Conservation (phyloP, 2,888 invertebrate genomes). For the Brachypalpus laphriformis region DNA sequence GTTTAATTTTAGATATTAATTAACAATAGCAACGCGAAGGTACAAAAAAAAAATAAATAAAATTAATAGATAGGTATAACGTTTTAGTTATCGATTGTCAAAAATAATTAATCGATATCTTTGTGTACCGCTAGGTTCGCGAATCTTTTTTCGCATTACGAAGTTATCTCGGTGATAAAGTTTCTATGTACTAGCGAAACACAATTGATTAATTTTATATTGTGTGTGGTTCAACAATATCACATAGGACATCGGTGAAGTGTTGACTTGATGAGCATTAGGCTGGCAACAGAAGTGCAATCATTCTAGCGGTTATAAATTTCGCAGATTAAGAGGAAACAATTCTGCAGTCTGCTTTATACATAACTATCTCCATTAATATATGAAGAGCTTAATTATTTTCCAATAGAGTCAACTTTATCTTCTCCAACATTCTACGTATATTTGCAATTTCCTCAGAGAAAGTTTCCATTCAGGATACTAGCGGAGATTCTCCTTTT, state of each 20-base stretch:
- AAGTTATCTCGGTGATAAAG: not conserved
- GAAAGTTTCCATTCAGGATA: constrained; percentile 26
- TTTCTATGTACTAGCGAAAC: not conserved
- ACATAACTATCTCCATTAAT: no score
- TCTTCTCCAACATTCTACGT: not conserved
- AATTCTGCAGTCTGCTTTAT: no score
- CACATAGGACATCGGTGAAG: not conserved
- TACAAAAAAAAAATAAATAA: not conserved
- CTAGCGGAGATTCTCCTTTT: constrained; percentile 1
- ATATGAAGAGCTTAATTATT: no score
- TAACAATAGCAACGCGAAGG: constrained; percentile 2
- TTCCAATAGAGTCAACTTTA: not conserved
- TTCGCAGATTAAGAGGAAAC: no score
- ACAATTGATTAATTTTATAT: not conserved
- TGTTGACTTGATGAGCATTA: no score
- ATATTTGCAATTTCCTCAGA: constrained; percentile 4
- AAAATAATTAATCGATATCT: not conserved
- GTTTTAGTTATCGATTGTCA: no score
- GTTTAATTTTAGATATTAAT: constrained; percentile 54
- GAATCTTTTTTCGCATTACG: not conserved
- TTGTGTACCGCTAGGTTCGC: not conserved
- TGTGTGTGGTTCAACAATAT: not conserved
- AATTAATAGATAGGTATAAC: not conserved
- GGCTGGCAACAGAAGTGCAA: not conserved
- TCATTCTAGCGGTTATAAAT: no score